Evolutionary conservation across 2,113 vertebrate genomes (phyloP).

Genomic region (Turnix velox): DNA sequence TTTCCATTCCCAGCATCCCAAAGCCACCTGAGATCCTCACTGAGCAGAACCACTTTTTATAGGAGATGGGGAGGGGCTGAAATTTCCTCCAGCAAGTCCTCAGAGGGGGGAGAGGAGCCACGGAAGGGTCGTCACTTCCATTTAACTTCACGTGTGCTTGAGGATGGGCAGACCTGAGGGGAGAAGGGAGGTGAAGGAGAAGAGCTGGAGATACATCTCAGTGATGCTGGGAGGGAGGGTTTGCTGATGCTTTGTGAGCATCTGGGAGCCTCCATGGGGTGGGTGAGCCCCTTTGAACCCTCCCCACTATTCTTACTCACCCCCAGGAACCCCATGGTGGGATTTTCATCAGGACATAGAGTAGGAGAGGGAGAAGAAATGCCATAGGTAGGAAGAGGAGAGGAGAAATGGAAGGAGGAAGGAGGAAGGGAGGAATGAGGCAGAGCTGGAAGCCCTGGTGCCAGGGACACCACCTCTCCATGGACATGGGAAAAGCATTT

Average conservation of each 20-base stretch:
- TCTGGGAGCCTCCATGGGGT: accelerated
- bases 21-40: background rate
- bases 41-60: background rate
- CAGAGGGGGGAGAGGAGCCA: background rate
- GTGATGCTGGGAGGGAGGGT: accelerated
- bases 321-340: accelerated
- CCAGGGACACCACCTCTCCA: background rate
- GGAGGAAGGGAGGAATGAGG: background rate
- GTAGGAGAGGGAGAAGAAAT: background rate
- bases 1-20: background rate
- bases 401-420: background rate
- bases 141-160: accelerated
- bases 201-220: accelerated
- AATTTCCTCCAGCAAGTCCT: background rate
- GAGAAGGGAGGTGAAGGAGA: background rate
- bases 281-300: too few relatives aligned
- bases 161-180: accelerated
- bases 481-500: background rate
- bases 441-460: background rate
- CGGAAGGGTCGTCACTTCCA: accelerated
- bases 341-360: background rate
- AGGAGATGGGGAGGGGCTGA: background rate
- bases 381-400: too few relatives aligned
- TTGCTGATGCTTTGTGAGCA: background rate
- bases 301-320: background rate